phyloP scores from a whole-genome alignment of 2,888 invertebrate species.

The Embidobia sp. region DNA sequence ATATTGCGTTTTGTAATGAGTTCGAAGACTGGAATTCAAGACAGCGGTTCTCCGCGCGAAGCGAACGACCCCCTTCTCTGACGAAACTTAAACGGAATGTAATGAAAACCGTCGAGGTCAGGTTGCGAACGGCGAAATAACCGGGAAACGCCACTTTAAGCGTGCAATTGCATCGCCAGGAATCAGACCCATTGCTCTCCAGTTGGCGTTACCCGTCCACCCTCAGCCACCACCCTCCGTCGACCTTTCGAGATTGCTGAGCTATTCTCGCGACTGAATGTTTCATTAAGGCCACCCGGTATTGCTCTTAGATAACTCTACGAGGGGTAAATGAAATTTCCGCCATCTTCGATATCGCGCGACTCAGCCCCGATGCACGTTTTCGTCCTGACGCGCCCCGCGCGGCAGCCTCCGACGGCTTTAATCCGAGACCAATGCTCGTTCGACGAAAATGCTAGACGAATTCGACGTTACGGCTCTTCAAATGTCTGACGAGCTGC shows the following conservation, averaged over 20 bases:
- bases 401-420: slow-evolving; percentile 68
- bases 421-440: slow-evolving; percentile 79
- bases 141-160: slow-evolving; percentile 80
- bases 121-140: slow-evolving; percentile 79
- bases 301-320: slow-evolving; percentile 82
- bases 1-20: slow-evolving; percentile 71
- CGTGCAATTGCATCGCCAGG: slow-evolving; percentile 81
- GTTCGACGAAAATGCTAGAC: slow-evolving; percentile 74
- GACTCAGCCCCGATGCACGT: slow-evolving; percentile 66
- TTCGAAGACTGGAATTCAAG: slow-evolving; percentile 70
- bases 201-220: slow-evolving; percentile 67
- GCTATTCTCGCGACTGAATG: slow-evolving; percentile 82
- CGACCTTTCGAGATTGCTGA: slow-evolving; percentile 81
- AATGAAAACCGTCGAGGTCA: slow-evolving; percentile 67
- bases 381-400: slow-evolving; percentile 62
- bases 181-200: slow-evolving; percentile 79
- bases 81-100: slow-evolving; percentile 63
- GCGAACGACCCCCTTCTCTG: slow-evolving; percentile 49
- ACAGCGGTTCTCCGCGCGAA: slow-evolving; percentile 67
- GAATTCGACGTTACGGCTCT: slow-evolving; percentile 73
- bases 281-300: slow-evolving; percentile 82
- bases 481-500: slow-evolving; percentile 61
- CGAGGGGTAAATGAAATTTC: slow-evolving; percentile 82
- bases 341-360: slow-evolving; percentile 81
- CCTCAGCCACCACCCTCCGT: slow-evolving; percentile 67